These are phyloP conservation scores for Napeogenes sylphis DNA, from an alignment of 2,888 invertebrate genomes.

Conservation along the genomic window DNA sequence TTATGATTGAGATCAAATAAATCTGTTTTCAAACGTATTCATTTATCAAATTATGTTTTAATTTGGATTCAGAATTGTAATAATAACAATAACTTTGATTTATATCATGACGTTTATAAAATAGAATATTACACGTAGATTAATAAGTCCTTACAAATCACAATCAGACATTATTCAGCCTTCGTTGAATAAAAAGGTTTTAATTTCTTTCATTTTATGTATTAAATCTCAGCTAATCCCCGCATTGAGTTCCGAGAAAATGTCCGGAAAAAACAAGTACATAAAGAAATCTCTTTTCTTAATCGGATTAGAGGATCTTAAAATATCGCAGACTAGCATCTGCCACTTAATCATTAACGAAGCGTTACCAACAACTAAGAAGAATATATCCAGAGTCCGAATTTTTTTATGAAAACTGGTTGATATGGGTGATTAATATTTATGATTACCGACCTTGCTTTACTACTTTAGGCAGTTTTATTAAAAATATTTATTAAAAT, in stretches of 20 bases:
- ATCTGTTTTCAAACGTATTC: too few relatives aligned
- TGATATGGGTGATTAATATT: slow-evolving; percentile 44
- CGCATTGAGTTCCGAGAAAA: slow-evolving; percentile 9
- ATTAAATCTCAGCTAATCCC: slow-evolving; percentile 11
- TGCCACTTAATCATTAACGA: slow-evolving; percentile 4
- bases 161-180: slow-evolving; percentile 1
- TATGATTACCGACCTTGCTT: slow-evolving; percentile 40
- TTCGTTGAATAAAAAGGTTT: background rate
- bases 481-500: too few relatives aligned
- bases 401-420: slow-evolving; percentile 34
- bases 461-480: slow-evolving; percentile 24
- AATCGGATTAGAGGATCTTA: slow-evolving; percentile 16
- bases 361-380: slow-evolving; percentile 5
- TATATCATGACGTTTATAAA: too few relatives aligned
- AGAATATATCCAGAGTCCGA: slow-evolving; percentile 25
- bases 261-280: slow-evolving; percentile 6
- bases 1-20: too few relatives aligned
- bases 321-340: slow-evolving; percentile 10
- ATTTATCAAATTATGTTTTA: too few relatives aligned
- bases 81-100: too few relatives aligned
- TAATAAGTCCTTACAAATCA: background rate
- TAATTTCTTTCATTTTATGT: slow-evolving; percentile 8
- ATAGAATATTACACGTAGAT: too few relatives aligned
- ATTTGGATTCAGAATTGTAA: too few relatives aligned
- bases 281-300: slow-evolving; percentile 9